Conservation (phyloP, 2,797 vertebrate genomes). For the Galagoides demidoff region DNA sequence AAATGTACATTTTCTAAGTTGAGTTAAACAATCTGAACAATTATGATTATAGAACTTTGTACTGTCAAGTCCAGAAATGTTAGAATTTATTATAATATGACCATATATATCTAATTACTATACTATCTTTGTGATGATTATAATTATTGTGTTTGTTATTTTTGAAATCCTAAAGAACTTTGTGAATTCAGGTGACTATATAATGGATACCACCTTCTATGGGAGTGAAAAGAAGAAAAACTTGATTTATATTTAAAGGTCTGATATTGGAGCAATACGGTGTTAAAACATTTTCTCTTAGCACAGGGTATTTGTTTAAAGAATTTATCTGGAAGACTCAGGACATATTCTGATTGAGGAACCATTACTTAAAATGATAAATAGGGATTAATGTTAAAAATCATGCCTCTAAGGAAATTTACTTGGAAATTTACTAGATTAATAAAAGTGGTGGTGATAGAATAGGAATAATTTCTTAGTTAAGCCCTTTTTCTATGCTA, state of each 20-base stretch:
- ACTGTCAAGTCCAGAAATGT: constrained; percentile 34
- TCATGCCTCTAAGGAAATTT: constrained; percentile 18
- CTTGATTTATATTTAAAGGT: constrained; percentile 62
- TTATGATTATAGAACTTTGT: neutral
- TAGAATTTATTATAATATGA: neutral
- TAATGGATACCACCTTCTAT: constrained; percentile 34
- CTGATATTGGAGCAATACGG: constrained; percentile 42
- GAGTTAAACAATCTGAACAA: constrained; percentile 23
- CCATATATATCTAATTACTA: neutral
- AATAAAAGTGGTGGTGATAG: constrained; percentile 20
- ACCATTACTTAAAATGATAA: neutral
- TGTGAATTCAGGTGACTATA: constrained; percentile 53
- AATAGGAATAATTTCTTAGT: constrained; percentile 23
- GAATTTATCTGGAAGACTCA: constrained; percentile 51
- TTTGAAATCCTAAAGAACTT: constrained; percentile 44
- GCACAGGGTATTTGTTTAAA: constrained; percentile 40
- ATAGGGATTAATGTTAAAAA: constrained; percentile 50
- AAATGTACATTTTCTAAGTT: constrained; percentile 29
- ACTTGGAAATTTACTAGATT: neutral
- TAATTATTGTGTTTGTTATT: constrained; percentile 18
- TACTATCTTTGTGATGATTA: neutral
- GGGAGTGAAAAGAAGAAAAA: constrained; percentile 49
- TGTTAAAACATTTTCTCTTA: constrained; percentile 69
- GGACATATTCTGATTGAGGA: constrained; percentile 23
- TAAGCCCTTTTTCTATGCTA: constrained; percentile 22